Percentiles rank a stretch among this genome's conserved stretches.
These are phyloP conservation scores for Diglossa brunneiventris DNA, from an alignment of 2,113 vertebrate species.

Conservation along the genomic window DNA sequence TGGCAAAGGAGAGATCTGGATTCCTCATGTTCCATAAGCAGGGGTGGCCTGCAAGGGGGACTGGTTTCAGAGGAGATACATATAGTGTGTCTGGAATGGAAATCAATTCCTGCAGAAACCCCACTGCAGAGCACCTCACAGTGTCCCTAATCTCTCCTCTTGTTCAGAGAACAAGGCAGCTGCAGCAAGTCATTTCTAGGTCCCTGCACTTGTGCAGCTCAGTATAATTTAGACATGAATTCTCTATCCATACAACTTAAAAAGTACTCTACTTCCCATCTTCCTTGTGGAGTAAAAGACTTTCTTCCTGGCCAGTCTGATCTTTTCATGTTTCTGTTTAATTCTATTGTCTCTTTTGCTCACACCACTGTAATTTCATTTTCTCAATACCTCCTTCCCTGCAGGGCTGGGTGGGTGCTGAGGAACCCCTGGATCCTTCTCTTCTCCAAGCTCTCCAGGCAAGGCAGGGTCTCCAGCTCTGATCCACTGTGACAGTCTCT, in stretches of 20 bases:
- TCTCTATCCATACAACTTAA: background rate
- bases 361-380: background rate
- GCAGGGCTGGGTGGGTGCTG: background rate
- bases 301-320: background rate
- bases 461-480: background rate
- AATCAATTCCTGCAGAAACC: background rate
- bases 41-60: background rate
- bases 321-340: background rate
- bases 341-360: background rate
- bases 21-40: background rate
- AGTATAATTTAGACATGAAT: background rate
- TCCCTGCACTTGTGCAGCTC: background rate
- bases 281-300: too few relatives aligned
- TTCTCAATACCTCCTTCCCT: background rate
- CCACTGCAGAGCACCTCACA: background rate
- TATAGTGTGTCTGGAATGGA: background rate
- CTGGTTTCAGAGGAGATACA: background rate
- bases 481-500: rapidly evolving
- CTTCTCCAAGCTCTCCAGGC: background rate
- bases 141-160: background rate
- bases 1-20: background rate
- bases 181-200: background rate
- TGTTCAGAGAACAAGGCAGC: background rate
- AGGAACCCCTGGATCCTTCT: background rate
- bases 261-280: background rate